Conservation (phyloP, 1,140 invertebrate species). For the Camponotus pennsylvanicus region DNA sequence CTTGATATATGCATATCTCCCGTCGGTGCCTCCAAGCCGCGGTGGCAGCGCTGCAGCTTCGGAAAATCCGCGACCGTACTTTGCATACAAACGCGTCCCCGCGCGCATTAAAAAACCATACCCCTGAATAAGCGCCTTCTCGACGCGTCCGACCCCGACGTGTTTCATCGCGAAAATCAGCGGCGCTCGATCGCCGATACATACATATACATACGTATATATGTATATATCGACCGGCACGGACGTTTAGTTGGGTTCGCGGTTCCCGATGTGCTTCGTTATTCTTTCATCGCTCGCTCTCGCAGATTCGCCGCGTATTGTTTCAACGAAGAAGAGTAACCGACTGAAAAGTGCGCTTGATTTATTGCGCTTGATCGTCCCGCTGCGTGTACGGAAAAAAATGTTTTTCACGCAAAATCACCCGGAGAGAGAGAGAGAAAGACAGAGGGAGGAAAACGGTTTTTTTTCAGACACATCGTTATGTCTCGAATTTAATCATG, state of each 20-base stretch:
- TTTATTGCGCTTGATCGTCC: constrained; percentile 46
- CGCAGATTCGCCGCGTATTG: constrained; percentile 56
- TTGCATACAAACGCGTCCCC: constrained; percentile 67
- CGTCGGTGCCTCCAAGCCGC: constrained; percentile 74
- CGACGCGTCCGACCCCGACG: constrained; percentile 1
- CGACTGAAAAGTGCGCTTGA: constrained; percentile 54
- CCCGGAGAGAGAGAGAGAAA: constrained; percentile 6
- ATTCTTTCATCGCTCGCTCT: constrained; percentile 61
- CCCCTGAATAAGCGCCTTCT: constrained; percentile 37
- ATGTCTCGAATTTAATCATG: background rate
- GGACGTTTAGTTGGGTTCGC: constrained; percentile 27
- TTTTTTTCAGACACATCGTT: constrained; percentile 27
- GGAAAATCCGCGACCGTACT: constrained; percentile 70
- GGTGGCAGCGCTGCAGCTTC: constrained; percentile 66
- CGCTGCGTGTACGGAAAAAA: constrained; percentile 22
- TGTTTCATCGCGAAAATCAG: constrained; percentile 53
- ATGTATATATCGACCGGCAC: background rate
- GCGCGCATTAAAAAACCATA: constrained; percentile 56
- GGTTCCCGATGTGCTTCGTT: constrained; percentile 40
- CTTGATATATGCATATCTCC: constrained; percentile 84
- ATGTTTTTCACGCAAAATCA: constrained; percentile 42
- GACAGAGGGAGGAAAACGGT: background rate
- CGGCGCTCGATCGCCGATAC: constrained; percentile 35
- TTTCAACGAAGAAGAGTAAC: constrained; percentile 55
- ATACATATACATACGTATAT: too few relatives aligned